Evolutionary conservation across 2,113 vertebrate genomes (phyloP).

Genomic region (Melanerpes formicivorus): DNA sequence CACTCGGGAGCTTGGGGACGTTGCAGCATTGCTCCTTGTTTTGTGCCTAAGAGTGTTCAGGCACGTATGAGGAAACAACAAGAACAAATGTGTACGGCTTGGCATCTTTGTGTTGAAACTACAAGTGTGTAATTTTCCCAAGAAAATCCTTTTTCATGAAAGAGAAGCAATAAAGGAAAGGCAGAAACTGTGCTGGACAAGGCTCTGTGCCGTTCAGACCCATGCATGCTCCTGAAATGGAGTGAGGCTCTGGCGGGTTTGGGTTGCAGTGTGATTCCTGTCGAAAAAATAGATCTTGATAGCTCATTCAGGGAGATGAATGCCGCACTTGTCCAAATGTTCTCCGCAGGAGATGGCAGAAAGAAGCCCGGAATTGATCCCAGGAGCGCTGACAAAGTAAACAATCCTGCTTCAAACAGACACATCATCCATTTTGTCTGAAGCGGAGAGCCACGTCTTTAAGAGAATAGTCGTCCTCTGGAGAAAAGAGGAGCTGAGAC

Average conservation of each 20-base stretch:
- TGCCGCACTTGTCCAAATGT: conserved; percentile 30
- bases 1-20: neutral
- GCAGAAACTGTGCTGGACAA: neutral
- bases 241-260: conserved; percentile 11
- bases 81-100: neutral
- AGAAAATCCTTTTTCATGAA: neutral
- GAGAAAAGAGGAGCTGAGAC: neutral
- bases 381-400: conserved; percentile 18
- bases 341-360: neutral
- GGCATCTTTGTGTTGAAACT: neutral
- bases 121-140: neutral
- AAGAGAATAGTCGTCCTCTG: neutral
- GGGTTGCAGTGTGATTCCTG: conserved; percentile 12
- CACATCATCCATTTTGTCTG: conserved; percentile 64
- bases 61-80: neutral
- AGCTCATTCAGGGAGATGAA: conserved; percentile 20
- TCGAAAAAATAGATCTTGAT: neutral
- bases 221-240: neutral
- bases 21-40: neutral
- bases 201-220: neutral
- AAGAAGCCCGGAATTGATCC: neutral
- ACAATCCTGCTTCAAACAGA: conserved; percentile 31
- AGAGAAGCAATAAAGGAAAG: neutral
- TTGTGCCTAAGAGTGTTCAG: neutral
- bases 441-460: neutral